phyloP scores from a whole-genome alignment of 2,113 vertebrate genomes.

The Oenanthe oenanthe region DNA sequence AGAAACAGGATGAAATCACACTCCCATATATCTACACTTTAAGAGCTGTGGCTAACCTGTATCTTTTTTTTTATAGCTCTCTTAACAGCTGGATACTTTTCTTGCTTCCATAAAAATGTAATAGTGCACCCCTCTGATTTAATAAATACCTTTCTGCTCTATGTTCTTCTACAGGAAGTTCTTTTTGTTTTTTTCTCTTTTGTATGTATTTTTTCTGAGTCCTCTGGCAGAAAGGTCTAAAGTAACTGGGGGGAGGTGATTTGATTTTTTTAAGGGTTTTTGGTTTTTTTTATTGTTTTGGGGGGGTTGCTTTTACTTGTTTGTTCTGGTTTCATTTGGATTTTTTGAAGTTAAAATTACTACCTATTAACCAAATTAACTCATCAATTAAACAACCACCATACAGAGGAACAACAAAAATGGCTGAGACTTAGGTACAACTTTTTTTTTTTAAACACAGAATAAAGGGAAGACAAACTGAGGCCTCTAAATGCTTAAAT shows the following conservation, averaged over 20 bases:
- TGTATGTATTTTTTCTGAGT: not conserved
- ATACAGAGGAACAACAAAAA: not conserved
- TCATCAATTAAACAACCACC: not conserved
- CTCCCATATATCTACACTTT: conserved; percentile 5
- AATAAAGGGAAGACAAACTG: not conserved
- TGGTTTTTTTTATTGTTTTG: not conserved
- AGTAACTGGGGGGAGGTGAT: not conserved
- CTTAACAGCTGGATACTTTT: conserved; percentile 46
- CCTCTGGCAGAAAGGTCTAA: not conserved
- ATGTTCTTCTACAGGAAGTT: not conserved
- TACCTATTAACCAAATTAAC: not conserved
- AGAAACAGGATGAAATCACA: not conserved
- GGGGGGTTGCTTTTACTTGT: not conserved
- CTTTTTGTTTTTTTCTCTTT: not conserved
- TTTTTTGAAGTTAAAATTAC: not conserved
- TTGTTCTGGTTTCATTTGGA: not conserved
- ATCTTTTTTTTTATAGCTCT: conserved; percentile 33
- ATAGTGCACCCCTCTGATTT: not conserved
- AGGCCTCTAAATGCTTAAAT: not conserved
- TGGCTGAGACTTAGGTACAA: not conserved
- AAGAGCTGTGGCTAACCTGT: conserved; percentile 36
- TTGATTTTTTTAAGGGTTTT: not conserved
- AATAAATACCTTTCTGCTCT: not conserved
- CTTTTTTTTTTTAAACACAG: not conserved
- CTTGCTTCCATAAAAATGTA: conserved; percentile 40